phyloP scores from a whole-genome alignment of 2,113 vertebrate genomes.

The Plotosus lineatus region DNA sequence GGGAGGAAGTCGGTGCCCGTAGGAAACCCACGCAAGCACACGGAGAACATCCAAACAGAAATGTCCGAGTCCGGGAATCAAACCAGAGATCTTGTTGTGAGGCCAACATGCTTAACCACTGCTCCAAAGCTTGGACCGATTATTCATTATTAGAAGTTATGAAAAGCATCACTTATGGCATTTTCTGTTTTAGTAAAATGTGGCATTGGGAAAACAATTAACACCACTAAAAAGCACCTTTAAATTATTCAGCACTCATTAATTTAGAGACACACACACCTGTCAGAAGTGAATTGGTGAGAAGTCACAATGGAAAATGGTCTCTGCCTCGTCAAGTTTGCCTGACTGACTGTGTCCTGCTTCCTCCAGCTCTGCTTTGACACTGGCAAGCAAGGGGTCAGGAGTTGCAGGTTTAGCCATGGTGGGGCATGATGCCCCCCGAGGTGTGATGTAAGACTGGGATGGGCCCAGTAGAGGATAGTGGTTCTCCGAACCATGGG shows the following conservation, averaged over 20 bases:
- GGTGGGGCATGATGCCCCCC: conserved; percentile 48
- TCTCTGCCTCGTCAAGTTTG: conserved; percentile 43
- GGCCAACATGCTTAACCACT: no score
- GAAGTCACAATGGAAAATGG: conserved; percentile 71
- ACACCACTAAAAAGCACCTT: background rate
- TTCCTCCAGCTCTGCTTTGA: conserved; percentile 48
- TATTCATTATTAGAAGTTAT: background rate
- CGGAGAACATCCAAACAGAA: no score
- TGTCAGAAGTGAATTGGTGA: conserved; percentile 74
- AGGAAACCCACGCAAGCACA: no score
- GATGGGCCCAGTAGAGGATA: conserved; percentile 53
- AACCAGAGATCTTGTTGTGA: no score
- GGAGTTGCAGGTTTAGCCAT: conserved; percentile 16
- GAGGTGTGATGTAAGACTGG: conserved; percentile 58
- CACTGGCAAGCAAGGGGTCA: conserved; percentile 45
- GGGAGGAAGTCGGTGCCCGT: no score
- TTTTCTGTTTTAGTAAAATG: background rate
- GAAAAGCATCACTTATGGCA: background rate
- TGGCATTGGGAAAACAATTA: background rate
- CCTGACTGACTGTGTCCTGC: conserved; percentile 24
- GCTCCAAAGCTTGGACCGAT: background rate
- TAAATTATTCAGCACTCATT: background rate
- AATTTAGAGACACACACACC: background rate
- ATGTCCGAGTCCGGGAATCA: no score
- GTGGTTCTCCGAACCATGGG: conserved; percentile 54